Conservation (phyloP, 2,113 vertebrate genomes). For the Pontoporia blainvillei region DNA sequence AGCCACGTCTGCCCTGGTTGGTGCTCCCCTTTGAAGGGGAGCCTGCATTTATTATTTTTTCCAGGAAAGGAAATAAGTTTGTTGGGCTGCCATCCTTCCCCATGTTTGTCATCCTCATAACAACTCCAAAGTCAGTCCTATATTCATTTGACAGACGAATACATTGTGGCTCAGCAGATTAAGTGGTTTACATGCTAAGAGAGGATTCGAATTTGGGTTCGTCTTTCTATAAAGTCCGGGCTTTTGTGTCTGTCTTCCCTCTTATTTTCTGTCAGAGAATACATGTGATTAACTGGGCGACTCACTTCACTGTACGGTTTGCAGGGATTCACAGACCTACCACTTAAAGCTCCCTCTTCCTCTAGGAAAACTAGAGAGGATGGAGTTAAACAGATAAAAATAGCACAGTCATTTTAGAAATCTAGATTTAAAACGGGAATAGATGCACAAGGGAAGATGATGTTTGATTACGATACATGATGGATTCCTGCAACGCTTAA, state of each 20-base stretch:
- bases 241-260: fast-evolving
- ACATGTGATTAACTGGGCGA: fast-evolving
- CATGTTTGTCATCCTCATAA: fast-evolving
- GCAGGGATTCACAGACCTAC: fast-evolving
- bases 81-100: fast-evolving
- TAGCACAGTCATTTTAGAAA: not conserved
- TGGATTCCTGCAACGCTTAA: not conserved
- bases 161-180: not conserved
- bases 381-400: not conserved
- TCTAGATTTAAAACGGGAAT: not conserved
- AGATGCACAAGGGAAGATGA: fast-evolving
- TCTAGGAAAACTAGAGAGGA: not conserved
- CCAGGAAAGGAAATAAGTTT: not conserved
- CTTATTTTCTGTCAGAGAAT: not conserved
- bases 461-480: not conserved
- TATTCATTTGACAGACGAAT: fast-evolving
- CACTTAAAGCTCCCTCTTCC: fast-evolving
- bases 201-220: no score
- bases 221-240: not conserved
- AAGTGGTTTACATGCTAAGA: not conserved
- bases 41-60: not conserved
- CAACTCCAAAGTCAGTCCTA: not conserved
- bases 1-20: not conserved
- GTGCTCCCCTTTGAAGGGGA: not conserved
- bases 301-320: fast-evolving